Conservation (phyloP, 2,888 invertebrate genomes). For the Hemaris fuciformis region DNA sequence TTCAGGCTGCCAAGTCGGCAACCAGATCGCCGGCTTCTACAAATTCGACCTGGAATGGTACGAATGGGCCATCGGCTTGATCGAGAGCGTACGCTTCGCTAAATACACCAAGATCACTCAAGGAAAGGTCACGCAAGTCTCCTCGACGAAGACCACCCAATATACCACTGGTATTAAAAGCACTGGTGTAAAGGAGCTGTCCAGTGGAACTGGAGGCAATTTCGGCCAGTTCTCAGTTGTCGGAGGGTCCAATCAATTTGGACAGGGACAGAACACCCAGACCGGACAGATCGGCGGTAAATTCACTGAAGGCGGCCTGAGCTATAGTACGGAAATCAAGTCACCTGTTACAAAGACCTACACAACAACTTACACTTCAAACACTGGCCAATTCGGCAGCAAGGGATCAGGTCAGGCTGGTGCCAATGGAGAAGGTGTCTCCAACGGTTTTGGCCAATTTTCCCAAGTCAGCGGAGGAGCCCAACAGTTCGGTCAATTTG, state of each 20-base stretch:
- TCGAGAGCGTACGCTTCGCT: slow-evolving; percentile 63
- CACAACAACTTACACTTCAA: background rate
- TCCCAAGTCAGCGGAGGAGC: slow-evolving; percentile 11
- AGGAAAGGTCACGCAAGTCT: slow-evolving; percentile 39
- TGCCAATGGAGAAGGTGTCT: background rate
- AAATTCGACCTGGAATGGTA: slow-evolving; percentile 84
- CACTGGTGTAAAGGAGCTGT: slow-evolving; percentile 22
- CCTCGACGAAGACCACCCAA: slow-evolving; percentile 28
- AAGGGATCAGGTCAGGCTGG: background rate
- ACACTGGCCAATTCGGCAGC: background rate
- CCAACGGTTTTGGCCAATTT: slow-evolving; percentile 11
- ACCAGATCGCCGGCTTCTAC: slow-evolving; percentile 82
- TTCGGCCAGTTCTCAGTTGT: background rate
- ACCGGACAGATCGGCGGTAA: background rate
- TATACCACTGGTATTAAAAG: slow-evolving; percentile 36
- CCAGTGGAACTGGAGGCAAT: slow-evolving; percentile 18
- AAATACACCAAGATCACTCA: slow-evolving; percentile 49
- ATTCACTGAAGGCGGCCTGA: background rate
- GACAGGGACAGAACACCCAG: background rate
- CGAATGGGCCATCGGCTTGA: slow-evolving; percentile 71
- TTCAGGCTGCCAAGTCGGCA: slow-evolving; percentile 76
- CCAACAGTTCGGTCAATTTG: slow-evolving; percentile 12
- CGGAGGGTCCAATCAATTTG: background rate
- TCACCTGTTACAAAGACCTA: background rate
- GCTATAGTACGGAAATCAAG: background rate